phyloP scores from a whole-genome alignment of 2,113 vertebrate species.

The Ammodytes marinus region DNA sequence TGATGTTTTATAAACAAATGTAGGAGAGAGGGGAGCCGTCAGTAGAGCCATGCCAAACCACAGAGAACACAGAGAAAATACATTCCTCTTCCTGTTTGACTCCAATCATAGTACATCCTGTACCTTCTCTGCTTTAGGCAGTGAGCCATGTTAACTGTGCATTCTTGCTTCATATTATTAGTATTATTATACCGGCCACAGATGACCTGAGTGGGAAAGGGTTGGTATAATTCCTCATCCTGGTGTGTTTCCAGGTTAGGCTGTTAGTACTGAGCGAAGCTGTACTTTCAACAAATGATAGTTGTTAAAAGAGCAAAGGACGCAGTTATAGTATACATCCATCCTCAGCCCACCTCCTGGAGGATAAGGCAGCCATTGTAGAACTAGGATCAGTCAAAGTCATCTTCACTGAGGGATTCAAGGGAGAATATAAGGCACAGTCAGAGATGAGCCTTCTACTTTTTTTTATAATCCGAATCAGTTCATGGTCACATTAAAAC shows the following conservation, averaged over 20 bases:
- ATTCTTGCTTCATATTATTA: neutral
- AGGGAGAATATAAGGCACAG: conserved; percentile 19
- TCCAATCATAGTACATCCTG: neutral
- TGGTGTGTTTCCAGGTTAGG: neutral
- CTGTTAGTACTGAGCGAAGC: conserved; percentile 5
- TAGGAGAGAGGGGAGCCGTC: conserved; percentile 9
- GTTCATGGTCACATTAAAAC: no score
- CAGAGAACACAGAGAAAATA: conserved; percentile 27
- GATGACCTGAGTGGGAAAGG: conserved; percentile 20
- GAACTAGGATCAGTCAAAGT: neutral
- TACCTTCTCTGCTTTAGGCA: conserved; percentile 16
- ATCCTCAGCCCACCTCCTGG: conserved; percentile 35
- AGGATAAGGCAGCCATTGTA: conserved; percentile 64
- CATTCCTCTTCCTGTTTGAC: conserved; percentile 22
- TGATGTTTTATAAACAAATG: conserved; percentile 11
- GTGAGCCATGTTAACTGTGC: conserved; percentile 10
- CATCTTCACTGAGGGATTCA: conserved; percentile 37
- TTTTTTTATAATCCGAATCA: conserved; percentile 3
- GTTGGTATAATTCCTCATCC: neutral
- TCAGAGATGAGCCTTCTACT: conserved; percentile 9
- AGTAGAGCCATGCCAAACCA: conserved; percentile 20
- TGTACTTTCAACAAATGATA: conserved; percentile 40
- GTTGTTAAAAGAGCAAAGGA: conserved; percentile 40
- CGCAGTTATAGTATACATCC: conserved; percentile 58
- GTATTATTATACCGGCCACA: conserved; percentile 27